Evolutionary conservation across 2,113 vertebrate genomes (phyloP), one percentile per base, ranked within the genome.

Genomic region (Plecotus auritus): DNA sequence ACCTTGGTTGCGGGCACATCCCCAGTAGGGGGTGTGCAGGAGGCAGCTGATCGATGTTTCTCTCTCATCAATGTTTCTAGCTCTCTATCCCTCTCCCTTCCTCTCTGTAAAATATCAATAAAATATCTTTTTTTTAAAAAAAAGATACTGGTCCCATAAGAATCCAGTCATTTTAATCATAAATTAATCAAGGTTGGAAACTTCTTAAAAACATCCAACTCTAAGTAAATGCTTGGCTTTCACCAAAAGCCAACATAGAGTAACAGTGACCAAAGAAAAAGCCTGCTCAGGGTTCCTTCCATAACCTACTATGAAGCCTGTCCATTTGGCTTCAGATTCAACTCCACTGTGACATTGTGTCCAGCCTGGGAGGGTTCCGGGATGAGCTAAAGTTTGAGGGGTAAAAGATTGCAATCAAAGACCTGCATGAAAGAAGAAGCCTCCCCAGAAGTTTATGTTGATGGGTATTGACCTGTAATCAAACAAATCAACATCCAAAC

Each of bases 161-260:
- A 88, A 90, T 28, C 9, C 45, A 70, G 42, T 81, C 67, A 76
- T 86, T 72, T 78, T 84, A 95, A 51, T 70, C 84, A 80, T 76
- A 86, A 89, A 70, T 74, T n/a, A 77, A 72, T 61, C 22, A 90
- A 94, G 37, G 40, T 64, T 74, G 23, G 64, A 93, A 94, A 76
- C 9, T 30, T 66, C 37, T 80, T 26, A 72, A 45, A 77, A 80
- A 85, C 22, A 69, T 40, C 56, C 85, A 77, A 17, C 4, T 92
- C 40, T 37, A 96, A 89, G 35, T 37, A 85, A 83, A 87, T 61
- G 20, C 11, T 86, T 74, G 45, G 11, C 14, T 82, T 74, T 88
- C 18, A 37, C 72, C 51, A 28, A 92, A 93, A 94, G 56, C 45
- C 26, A 35, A 88, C 13, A 56, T 1, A 69, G 30, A 22, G 8